These are phyloP conservation scores for Heterodera carotae DNA, from an alignment of 1,140 invertebrate species.

Conservation along the genomic window DNA sequence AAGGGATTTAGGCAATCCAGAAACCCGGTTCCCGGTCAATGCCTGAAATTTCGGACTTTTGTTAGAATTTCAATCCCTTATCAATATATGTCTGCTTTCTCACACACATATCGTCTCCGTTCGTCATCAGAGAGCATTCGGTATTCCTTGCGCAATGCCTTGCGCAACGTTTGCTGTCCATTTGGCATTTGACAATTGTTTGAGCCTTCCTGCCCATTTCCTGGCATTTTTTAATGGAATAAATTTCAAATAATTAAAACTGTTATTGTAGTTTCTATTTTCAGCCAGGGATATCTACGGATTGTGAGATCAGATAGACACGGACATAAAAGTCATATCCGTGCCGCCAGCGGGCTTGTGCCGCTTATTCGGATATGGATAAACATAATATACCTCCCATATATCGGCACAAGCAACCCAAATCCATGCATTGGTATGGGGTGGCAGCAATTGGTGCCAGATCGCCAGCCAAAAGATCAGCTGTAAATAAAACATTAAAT, in stretches of 20 bases:
- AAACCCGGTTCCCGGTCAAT: no score
- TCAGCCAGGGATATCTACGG: no score
- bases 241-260: neutral
- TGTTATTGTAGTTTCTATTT: no score
- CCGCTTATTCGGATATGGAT: no score
- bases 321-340: no score
- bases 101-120: constrained; percentile 14
- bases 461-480: constrained; percentile 41
- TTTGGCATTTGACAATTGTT: constrained; percentile 40
- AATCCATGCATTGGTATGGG: constrained; percentile 54
- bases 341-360: no score
- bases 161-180: constrained; percentile 32
- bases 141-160: constrained; percentile 52
- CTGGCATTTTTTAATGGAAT: constrained; percentile 7
- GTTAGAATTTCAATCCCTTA: no score
- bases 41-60: no score
- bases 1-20: no score
- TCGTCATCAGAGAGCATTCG: constrained; percentile 41
- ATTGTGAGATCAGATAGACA: no score
- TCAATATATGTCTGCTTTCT: no score
- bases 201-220: neutral
- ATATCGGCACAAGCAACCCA: constrained; percentile 48
- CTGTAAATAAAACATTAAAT: neutral
- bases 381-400: constrained; percentile 47
- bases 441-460: constrained; percentile 47